These are phyloP conservation scores for Agrochola lota DNA, from an alignment of 2,888 invertebrate species.

Conservation along the genomic window DNA sequence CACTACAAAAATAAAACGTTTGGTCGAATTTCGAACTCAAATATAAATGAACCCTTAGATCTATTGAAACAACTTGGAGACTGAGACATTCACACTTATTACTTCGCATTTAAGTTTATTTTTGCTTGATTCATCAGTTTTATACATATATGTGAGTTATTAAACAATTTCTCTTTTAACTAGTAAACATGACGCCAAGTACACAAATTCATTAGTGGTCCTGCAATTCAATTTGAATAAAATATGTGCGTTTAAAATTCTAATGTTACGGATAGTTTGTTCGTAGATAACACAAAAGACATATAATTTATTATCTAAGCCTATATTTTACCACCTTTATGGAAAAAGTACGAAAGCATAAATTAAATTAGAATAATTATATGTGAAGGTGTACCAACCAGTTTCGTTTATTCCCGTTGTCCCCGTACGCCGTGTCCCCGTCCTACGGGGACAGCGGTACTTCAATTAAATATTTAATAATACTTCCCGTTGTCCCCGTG, in stretches of 20 bases:
- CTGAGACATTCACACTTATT: background rate
- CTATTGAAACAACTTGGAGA: background rate
- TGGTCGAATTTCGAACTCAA: constrained; percentile 3
- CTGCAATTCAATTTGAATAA: constrained; percentile 59
- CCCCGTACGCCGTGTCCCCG: no score
- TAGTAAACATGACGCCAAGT: constrained; percentile 24
- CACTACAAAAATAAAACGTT: background rate
- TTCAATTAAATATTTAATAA: no score
- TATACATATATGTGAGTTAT: constrained; percentile 7
- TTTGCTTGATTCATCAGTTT: background rate
- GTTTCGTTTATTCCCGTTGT: no score
- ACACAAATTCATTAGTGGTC: constrained; percentile 44
- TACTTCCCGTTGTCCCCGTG: no score
- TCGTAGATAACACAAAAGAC: constrained; percentile 33
- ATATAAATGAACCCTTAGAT: constrained; percentile 32
- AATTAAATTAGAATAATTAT: constrained; percentile 8
- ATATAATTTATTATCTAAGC: constrained; percentile 7
- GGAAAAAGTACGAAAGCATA: constrained; percentile 4
- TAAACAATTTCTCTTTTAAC: constrained; percentile 46
- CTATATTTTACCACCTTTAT: constrained; percentile 6
- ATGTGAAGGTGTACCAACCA: background rate
- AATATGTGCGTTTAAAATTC: constrained; percentile 55
- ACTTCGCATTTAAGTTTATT: background rate
- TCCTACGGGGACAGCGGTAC: no score
- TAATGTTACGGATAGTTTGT: constrained; percentile 47